Evolutionary conservation across 1,140 invertebrate species (phyloP).

Genomic region (Chionoecetes opilio): DNA sequence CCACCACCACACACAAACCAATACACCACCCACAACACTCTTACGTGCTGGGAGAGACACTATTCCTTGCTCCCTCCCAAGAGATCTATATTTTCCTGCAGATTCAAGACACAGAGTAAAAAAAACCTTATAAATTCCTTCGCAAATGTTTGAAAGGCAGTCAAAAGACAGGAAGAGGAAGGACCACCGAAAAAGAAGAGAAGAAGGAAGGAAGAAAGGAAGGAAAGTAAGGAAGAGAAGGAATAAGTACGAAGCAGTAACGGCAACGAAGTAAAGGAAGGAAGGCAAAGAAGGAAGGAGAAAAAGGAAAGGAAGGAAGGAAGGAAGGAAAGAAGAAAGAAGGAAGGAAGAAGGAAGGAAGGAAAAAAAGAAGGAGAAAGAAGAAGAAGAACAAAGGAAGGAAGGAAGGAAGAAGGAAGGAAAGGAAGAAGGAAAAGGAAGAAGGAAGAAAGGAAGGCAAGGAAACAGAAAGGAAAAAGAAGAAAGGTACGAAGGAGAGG

Average conservation of each 20-base stretch:
- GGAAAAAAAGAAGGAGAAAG: too few relatives aligned
- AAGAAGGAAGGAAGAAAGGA: not conserved
- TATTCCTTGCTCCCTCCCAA: not conserved
- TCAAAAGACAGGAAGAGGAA: not conserved
- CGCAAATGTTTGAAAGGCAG: not conserved
- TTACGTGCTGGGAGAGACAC: not conserved
- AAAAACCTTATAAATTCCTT: not conserved
- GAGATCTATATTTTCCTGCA: not conserved
- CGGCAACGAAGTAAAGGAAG: not conserved
- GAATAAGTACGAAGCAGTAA: not conserved
- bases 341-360: not conserved
- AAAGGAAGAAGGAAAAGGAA: not conserved
- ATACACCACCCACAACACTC: not conserved
- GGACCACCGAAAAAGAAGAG: not conserved
- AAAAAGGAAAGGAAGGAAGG: not conserved
- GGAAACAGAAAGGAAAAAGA: slow-evolving; percentile 1
- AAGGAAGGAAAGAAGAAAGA: not conserved
- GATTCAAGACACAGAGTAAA: not conserved
- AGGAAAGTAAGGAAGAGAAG: not conserved
- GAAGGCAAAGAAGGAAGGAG: too few relatives aligned
- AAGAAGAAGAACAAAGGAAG: not conserved
- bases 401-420: too few relatives aligned
- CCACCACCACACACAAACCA: slow-evolving; percentile 30
- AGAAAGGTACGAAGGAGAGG: not conserved
- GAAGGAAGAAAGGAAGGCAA: not conserved